Conservation (phyloP, 2,797 vertebrate genomes). For the Cynodonichthys magdalenae region DNA sequence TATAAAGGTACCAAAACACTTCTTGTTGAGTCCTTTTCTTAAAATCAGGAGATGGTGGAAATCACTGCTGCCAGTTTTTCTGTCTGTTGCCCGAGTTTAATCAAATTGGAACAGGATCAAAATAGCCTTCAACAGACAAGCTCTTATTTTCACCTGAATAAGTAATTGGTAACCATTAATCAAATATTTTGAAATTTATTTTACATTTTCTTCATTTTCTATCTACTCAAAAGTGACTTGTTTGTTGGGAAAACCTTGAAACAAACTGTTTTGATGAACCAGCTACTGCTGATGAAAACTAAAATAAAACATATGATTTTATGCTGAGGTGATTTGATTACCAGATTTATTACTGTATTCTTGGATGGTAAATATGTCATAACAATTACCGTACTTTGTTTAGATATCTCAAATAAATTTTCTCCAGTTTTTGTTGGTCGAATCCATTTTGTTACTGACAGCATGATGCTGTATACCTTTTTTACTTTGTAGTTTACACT, state of each 20-base stretch:
- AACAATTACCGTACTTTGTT: conserved; percentile 30
- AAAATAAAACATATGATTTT: conserved; percentile 4
- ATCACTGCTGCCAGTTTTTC: too few species aligned
- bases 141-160: too few species aligned
- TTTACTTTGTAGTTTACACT: conserved; percentile 7
- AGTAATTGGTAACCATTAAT: background rate
- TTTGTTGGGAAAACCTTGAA: conserved; percentile 35
- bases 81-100: too few species aligned
- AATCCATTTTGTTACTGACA: conserved; percentile 33
- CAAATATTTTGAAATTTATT: background rate
- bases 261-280: conserved; percentile 7
- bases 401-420: conserved; percentile 55
- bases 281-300: conserved; percentile 14
- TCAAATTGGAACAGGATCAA: too few species aligned
- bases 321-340: conserved; percentile 17
- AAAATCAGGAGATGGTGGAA: too few species aligned
- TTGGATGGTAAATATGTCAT: conserved; percentile 12
- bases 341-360: conserved; percentile 20
- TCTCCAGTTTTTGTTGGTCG: conserved; percentile 8
- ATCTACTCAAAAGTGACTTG: conserved; percentile 44
- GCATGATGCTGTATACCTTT: conserved; percentile 7
- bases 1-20: conserved; percentile 3
- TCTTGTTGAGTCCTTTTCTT: background rate
- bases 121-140: too few species aligned
- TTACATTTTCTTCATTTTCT: conserved; percentile 7